A percentile compares a stretch with the other conserved stretches of the same genome.
phyloP scores from a whole-genome alignment of 2,113 vertebrate genomes.

The Mobula hypostoma region DNA sequence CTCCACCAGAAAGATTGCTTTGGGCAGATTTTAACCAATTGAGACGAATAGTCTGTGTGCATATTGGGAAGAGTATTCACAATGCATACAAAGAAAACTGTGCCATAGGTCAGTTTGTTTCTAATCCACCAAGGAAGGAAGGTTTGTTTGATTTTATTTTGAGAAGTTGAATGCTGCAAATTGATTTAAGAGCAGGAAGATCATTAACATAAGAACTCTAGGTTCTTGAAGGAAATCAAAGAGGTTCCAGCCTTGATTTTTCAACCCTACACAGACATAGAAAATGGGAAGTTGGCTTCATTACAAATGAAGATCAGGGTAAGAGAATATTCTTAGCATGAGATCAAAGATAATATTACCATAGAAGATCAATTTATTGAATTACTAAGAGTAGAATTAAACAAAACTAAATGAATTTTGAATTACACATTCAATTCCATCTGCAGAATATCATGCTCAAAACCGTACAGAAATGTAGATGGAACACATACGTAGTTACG shows the following conservation, averaged over 20 bases:
- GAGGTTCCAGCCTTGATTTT: background rate
- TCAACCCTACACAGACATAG: background rate
- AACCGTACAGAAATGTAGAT: background rate
- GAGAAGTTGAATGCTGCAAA: background rate
- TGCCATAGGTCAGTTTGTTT: background rate
- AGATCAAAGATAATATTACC: no score
- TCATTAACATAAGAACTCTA: background rate
- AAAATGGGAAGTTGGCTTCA: background rate
- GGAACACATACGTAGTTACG: background rate
- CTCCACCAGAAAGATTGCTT: background rate
- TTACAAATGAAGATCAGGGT: no score
- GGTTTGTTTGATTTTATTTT: background rate
- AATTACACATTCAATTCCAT: background rate
- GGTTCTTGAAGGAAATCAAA: background rate
- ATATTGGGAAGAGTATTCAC: background rate
- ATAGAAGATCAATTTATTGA: background rate
- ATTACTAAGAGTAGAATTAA: background rate
- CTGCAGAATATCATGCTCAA: background rate
- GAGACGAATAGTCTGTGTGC: background rate
- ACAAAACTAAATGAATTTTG: background rate
- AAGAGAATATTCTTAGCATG: no score
- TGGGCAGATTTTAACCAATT: background rate
- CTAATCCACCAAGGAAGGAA: background rate
- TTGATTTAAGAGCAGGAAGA: background rate
- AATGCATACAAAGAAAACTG: background rate